Evolutionary conservation across 2,888 invertebrate genomes (phyloP), one percentile per base, ranked within the genome.

Genomic region (Scaptomyza reducta): DNA sequence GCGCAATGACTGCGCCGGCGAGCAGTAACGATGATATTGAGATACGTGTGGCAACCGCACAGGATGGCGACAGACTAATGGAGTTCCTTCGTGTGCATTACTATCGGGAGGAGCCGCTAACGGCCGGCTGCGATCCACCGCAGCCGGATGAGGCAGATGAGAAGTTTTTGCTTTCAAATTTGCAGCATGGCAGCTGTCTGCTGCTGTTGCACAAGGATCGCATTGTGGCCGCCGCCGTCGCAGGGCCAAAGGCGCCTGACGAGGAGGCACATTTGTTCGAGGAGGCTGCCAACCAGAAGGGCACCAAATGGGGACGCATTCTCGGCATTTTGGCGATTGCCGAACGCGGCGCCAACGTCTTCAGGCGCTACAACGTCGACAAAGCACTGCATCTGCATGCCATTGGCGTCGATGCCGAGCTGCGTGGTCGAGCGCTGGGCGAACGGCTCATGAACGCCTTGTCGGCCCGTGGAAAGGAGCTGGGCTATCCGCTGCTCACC

Each of bases 51-150:
- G 88, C 86, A 1, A 22, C 57, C 6, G 41, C 11, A 1, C 40
- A 70, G 1, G 89, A 91, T n/a, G 45, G 66, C n/a, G 67, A 82
- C 25, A 49, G 72, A 3, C 57, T 91, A 3, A 66, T 91, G 29
- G 57, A 87, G 10, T 91, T 91, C 25, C 74, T 91, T 1, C 84
- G 82, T 13, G 40, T 46, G 6, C 79, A 90, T 59, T 91, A 88
- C 45, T 91, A 90, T 40, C 76, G 55, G 0, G 91, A 91, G 22
- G 91, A 91, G 42, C 91, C 91, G 3, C 55, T 91, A 6, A 90
- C 89, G 3, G 60, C 67, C 0, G 90, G 90, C 27, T 84, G 75
- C 33, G 72, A 75, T 4, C 90, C 90, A 0, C 70, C 70, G 4
- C 75, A 86, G 16, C 90, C 88, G 3, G 83, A 83, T 10, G 63